phyloP scores from a whole-genome alignment of 53 echinoderm and acorn worm species.

The Henricia sp. region DNA sequence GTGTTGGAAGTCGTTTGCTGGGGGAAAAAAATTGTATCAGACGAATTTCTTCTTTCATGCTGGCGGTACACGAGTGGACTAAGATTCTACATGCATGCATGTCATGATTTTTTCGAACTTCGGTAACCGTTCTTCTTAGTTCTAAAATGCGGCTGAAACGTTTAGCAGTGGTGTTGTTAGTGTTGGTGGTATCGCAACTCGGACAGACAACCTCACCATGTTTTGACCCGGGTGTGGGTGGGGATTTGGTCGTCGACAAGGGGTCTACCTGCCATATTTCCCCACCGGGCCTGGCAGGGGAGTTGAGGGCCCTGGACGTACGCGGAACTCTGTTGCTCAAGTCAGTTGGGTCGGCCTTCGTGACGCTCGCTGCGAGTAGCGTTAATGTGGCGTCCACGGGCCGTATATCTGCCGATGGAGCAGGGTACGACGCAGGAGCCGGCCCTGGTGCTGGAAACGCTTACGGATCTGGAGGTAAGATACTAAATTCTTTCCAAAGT shows the following conservation, averaged over 20 bases:
- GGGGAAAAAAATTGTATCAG: no score
- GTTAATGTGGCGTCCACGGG: conserved; percentile 50
- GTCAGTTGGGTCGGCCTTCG: conserved; percentile 23
- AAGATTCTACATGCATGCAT: no score
- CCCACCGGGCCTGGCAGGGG: conserved; percentile 22
- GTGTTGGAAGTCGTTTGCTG: no score
- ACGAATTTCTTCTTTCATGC: no score
- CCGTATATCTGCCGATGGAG: conserved; percentile 51
- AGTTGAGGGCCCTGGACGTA: conserved; percentile 29
- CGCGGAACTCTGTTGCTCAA: conserved; percentile 52
- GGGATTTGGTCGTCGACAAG: conserved; percentile 25
- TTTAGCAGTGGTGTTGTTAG: neutral
- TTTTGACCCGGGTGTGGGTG: conserved; percentile 6
- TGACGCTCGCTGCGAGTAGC: conserved; percentile 31
- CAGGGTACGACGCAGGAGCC: conserved; percentile 22
- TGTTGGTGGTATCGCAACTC: neutral
- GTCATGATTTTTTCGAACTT: no score
- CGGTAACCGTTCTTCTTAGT: no score
- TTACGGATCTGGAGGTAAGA: conserved; percentile 61
- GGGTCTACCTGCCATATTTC: conserved; percentile 43
- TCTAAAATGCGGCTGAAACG: no score
- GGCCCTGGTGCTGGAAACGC: conserved; percentile 65
- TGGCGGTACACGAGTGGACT: no score
- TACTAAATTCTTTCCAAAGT: no score
- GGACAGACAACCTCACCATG: conserved; percentile 4